Conservation (phyloP, 2,888 invertebrate genomes). For the Nomada lathburiana region DNA sequence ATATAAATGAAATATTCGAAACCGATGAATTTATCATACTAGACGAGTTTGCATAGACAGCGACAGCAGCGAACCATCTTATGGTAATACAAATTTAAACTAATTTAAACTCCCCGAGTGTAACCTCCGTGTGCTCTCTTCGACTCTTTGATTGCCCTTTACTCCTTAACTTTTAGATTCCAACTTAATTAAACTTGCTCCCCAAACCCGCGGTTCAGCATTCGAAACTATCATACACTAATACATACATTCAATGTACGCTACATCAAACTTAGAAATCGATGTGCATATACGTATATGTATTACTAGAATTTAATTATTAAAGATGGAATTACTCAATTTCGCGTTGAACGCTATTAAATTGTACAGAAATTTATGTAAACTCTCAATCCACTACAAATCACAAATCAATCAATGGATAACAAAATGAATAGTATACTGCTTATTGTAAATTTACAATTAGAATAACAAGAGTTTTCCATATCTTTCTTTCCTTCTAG, state of each 20-base stretch:
- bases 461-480: too few species aligned
- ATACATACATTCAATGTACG: not conserved
- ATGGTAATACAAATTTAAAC: not conserved
- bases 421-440: too few species aligned
- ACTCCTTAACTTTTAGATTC: slow-evolving; percentile 2
- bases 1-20: not conserved
- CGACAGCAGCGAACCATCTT: not conserved
- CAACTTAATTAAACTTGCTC: slow-evolving; percentile 5
- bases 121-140: not conserved
- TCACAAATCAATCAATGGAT: too few species aligned
- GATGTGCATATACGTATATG: too few species aligned
- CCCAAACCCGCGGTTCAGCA: not conserved
- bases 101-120: not conserved
- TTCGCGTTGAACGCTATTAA: too few species aligned
- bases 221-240: not conserved
- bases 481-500: too few species aligned
- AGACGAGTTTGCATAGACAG: not conserved
- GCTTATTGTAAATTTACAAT: too few species aligned
- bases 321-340: too few species aligned
- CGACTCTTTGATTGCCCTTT: slow-evolving; percentile 9
- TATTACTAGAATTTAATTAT: too few species aligned
- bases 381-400: too few species aligned
- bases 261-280: not conserved
- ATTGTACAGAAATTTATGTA: too few species aligned
- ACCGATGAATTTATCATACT: not conserved